Conservation (phyloP, 2,888 invertebrate species). For the Lomographa bimaculata region DNA sequence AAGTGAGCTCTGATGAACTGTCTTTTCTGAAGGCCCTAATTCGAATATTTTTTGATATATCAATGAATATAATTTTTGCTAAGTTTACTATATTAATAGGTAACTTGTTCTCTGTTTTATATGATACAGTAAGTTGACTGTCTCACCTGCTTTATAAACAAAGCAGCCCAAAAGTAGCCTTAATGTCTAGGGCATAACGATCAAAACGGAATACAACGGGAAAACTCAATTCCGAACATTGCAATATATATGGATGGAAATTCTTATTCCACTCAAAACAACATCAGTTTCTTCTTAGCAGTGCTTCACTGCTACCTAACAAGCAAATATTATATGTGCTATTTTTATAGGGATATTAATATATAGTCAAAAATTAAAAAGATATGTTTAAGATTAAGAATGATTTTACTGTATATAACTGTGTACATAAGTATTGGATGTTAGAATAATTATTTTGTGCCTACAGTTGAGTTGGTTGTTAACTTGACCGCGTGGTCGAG, state of each 20-base stretch:
- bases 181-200: slow-evolving; percentile 17
- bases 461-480: too few relatives aligned
- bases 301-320: slow-evolving; percentile 55
- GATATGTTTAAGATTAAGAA: too few relatives aligned
- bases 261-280: slow-evolving; percentile 80
- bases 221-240: slow-evolving; percentile 58
- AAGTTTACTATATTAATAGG: too few relatives aligned
- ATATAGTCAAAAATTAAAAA: slow-evolving; percentile 31
- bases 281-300: slow-evolving; percentile 77
- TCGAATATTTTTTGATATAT: too few relatives aligned
- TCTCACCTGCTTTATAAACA: slow-evolving; percentile 61
- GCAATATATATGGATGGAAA: slow-evolving; percentile 74
- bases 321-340: slow-evolving; percentile 29
- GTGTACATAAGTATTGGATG: too few relatives aligned
- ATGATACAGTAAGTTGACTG: slow-evolving; percentile 27
- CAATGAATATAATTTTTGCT: too few relatives aligned
- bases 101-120: slow-evolving; percentile 4
- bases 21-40: too few relatives aligned
- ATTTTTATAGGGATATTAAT: neutral
- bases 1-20: too few relatives aligned
- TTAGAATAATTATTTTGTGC: too few relatives aligned
- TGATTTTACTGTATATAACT: too few relatives aligned
- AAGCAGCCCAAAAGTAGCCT: slow-evolving; percentile 36
- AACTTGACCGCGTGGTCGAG: too few relatives aligned
- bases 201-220: slow-evolving; percentile 25